These are phyloP conservation scores for Cisticola juncidis DNA, from an alignment of 2,113 vertebrate genomes.

Conservation along the genomic window DNA sequence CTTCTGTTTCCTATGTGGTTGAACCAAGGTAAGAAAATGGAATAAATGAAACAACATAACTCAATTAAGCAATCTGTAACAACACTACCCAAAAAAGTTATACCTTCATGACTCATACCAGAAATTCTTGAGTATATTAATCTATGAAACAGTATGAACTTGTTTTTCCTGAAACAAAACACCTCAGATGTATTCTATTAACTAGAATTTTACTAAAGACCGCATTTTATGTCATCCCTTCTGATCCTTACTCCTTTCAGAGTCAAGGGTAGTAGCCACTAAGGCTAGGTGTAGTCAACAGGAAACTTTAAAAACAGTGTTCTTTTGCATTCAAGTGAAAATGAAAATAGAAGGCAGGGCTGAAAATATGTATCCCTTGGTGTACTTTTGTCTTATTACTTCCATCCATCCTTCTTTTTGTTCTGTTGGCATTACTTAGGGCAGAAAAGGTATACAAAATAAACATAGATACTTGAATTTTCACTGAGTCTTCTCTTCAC, in stretches of 20 bases:
- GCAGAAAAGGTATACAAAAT: not conserved
- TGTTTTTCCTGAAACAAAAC: not conserved
- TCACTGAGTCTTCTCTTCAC: not conserved
- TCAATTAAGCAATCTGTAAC: not conserved
- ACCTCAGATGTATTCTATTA: not conserved
- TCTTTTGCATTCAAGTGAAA: not conserved
- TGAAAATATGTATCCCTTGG: not conserved
- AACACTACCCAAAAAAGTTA: not conserved
- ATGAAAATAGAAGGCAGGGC: not conserved
- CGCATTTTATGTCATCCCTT: not conserved
- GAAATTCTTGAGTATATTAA: not conserved
- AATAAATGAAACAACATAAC: not conserved
- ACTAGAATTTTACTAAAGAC: not conserved
- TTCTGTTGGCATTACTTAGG: not conserved
- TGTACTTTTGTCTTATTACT: not conserved
- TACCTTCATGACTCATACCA: not conserved
- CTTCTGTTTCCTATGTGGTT: not conserved
- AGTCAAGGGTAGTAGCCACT: not conserved
- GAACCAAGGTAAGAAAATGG: not conserved
- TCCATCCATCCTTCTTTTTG: not conserved
- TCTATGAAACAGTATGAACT: not conserved
- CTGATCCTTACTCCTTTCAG: not conserved
- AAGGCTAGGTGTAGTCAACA: not conserved
- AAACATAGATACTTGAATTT: not conserved
- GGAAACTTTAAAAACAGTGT: not conserved